Base-by-base conservation (phyloP, 2,888 invertebrate species). In the Leistus spinibarbis region DNA sequence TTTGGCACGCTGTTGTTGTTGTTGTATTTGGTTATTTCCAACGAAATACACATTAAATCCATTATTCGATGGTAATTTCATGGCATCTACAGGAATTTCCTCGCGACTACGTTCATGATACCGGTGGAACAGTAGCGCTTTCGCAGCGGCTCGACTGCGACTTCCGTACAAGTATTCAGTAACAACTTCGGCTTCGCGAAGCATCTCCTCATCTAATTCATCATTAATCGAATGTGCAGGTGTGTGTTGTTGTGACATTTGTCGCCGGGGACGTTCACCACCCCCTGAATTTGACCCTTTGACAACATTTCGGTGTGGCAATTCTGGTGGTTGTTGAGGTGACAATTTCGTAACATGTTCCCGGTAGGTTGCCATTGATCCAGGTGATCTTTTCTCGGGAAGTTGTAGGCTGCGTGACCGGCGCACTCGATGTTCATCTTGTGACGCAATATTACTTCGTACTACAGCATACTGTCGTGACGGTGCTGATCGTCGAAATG, bases 371-470 rank as follows among this genome's bases (percentile, higher is more conserved):
- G 78, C 78, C 71, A 82, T 82, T 63, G 68, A 73, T 63, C 77
- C 69, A 0, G 89, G 88, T 0, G 89, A 89, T 54, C 87, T 86
- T 78, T 87, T 86, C 79, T 91, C 91, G 0, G 90, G 90, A 23
- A 91, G 84, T 80, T 91, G 91, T 23, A 91, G 85, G 78, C 91
- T 91, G 79, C 91, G 87, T 0, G 89, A 89, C 23, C 89, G 83
- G 76, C 88, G 80, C 13, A 89, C 88, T 67, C 87, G 80, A 71
- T 82, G 81, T 10, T 82, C 82, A 24, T 83, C 83, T 67, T 80
- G 80, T 54, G 76, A 63, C 54, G 76, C 69, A 66, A 54, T 76
- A 10, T 53, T 24, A 13, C 56, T 10, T n/a, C 75, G 63, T 24
- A 20, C 54, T 16, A 19, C 10, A 22, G 69, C 69, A 54, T 74